phyloP scores from a whole-genome alignment of 2,888 invertebrate genomes.

The Agriotes lineatus region DNA sequence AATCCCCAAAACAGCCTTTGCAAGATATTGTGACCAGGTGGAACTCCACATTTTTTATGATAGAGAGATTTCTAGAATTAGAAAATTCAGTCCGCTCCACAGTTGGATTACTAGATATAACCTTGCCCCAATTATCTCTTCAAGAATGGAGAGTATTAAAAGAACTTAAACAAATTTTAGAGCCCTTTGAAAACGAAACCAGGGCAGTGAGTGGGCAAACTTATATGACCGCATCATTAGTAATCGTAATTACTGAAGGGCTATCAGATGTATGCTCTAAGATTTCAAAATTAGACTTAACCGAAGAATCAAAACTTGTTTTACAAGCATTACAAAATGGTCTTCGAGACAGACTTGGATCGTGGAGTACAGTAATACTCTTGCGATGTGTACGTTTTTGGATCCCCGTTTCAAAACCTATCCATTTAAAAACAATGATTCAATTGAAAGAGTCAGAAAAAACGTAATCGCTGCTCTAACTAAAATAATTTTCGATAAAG shows the following conservation, averaged over 20 bases:
- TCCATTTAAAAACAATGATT: too few relatives aligned
- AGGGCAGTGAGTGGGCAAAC: conserved; percentile 50
- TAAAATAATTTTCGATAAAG: too few relatives aligned
- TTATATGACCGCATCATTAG: conserved; percentile 35
- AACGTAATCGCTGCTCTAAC: too few relatives aligned
- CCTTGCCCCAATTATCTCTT: conserved; percentile 41
- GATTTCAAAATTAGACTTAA: neutral
- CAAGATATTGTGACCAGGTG: conserved; percentile 18
- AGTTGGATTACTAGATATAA: conserved; percentile 44
- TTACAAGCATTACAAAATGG: neutral
- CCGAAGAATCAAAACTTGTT: neutral
- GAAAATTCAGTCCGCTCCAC: conserved; percentile 45
- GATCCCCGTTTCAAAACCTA: conserved; percentile 17
- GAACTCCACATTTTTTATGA: conserved; percentile 31
- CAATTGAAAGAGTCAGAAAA: too few relatives aligned
- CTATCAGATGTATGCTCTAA: conserved; percentile 41
- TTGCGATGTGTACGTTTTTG: conserved; percentile 29
- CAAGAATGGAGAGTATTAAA: conserved; percentile 45
- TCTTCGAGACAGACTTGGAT: conserved; percentile 1
- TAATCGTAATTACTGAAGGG: conserved; percentile 44
- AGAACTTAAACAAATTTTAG: conserved; percentile 47
- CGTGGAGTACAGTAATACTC: conserved; percentile 21
- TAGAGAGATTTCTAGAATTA: conserved; percentile 46
- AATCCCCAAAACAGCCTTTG: neutral
- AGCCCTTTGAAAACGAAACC: conserved; percentile 52